Evolutionary conservation across 1,140 invertebrate species (phyloP), one percentile per base, ranked within the genome.

Genomic region (Cyrtorhinus lividipennis): DNA sequence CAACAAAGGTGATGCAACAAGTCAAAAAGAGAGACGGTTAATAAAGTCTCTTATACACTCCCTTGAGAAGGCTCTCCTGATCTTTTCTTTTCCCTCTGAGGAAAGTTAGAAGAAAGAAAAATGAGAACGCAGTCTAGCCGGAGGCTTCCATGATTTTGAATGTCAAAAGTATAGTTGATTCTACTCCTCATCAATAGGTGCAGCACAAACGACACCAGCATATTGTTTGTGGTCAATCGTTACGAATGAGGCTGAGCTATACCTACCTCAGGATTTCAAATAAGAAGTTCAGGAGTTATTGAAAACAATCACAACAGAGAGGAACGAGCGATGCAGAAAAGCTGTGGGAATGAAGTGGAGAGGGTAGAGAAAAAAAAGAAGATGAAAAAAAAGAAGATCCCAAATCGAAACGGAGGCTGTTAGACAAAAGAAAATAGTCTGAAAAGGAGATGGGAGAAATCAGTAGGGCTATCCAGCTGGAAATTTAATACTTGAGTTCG

Each of bases 371-470:
- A 48, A 22, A 38, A 5, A 38, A 38, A 38, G 30, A 38, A 38
- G n/a, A n/a, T 15, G 62, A 20, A 45, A 58, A 45, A 58, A 27
- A 63, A 45, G 38, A 27, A 58, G 61, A 44, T 44, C n/a, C 38
- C n/a, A n/a, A 44, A 66, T 73, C 69, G 78, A 77, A 60, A 60
- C 45, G 27, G 45, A 48, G 44, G 57, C 30, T 26, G 48, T 61
- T 44, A 63, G 18, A 26, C 48, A 22, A 53, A 53, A 53, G 48
- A 53, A 53, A 53, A 53, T 20, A 20, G 48, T 53, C 48, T 20
- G 18, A 20, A 53, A 53, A 53, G 48, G 20, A 53, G 20, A 53
- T 53, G 48, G 20, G 48, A 5, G 20, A 22, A 53, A 12, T 53
- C 20, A 5, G 48, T 5, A 53, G 48, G 20, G 20, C 8, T 53